phyloP scores from a whole-genome alignment of 2,113 vertebrate species.

The Chlamydotis undulata region DNA sequence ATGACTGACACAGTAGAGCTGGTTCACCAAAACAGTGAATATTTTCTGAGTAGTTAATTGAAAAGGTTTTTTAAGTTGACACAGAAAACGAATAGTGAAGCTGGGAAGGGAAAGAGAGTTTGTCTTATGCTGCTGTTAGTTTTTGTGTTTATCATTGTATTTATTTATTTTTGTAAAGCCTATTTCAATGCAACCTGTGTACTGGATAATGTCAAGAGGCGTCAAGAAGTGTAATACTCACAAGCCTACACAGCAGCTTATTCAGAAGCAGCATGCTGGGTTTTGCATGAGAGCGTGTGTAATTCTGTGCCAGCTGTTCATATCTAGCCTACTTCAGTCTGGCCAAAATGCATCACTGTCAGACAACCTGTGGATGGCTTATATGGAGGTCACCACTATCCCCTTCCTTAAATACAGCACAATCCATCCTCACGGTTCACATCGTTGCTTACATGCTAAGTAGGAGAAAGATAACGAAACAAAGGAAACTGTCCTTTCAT shows the following conservation, averaged over 20 bases:
- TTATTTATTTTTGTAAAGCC: background rate
- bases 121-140: background rate
- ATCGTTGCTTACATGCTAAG: fast-evolving
- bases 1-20: background rate
- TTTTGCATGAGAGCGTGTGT: background rate
- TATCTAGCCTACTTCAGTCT: background rate
- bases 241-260: fast-evolving
- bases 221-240: background rate
- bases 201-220: background rate
- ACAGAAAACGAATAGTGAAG: background rate
- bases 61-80: background rate
- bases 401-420: background rate
- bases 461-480: background rate
- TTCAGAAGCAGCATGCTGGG: background rate
- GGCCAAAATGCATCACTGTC: background rate
- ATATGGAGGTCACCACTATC: background rate
- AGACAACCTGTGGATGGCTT: background rate
- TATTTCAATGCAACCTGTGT: background rate
- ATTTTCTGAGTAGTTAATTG: background rate
- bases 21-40: background rate
- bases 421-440: background rate
- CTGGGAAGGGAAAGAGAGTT: background rate
- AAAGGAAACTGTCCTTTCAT: background rate
- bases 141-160: background rate
- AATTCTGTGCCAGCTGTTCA: background rate